phyloP scores from a whole-genome alignment of 2,113 vertebrate genomes.

The Malurus cyaneus region DNA sequence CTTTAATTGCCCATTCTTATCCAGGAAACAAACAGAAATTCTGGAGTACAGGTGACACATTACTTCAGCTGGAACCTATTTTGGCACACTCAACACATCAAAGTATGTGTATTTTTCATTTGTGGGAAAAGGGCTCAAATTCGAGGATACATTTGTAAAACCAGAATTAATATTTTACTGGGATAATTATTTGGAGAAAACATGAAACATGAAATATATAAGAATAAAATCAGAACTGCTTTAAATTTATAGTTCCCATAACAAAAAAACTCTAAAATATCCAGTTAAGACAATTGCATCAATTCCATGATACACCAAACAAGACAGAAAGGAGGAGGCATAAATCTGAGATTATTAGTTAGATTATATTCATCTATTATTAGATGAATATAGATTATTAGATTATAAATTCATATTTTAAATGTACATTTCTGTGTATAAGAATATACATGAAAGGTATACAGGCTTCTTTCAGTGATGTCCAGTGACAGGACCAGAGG shows the following conservation, averaged over 20 bases:
- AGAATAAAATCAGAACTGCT: background rate
- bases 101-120: background rate
- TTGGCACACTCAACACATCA: background rate
- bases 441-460: background rate
- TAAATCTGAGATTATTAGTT: background rate
- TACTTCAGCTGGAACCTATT: background rate
- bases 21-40: background rate
- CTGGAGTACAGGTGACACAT: background rate
- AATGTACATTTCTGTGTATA: background rate
- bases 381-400: no score
- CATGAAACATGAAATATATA: background rate
- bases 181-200: background rate
- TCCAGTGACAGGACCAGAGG: background rate
- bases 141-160: background rate
- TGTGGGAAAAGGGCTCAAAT: background rate
- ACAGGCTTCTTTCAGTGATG: background rate
- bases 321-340: background rate
- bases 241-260: background rate
- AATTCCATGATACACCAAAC: background rate
- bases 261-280: background rate
- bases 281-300: background rate
- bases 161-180: background rate
- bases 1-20: background rate
- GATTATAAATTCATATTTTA: background rate
- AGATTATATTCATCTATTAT: no score